Conservation (phyloP, 2,113 vertebrate genomes). For the Cinclus mexicanus region DNA sequence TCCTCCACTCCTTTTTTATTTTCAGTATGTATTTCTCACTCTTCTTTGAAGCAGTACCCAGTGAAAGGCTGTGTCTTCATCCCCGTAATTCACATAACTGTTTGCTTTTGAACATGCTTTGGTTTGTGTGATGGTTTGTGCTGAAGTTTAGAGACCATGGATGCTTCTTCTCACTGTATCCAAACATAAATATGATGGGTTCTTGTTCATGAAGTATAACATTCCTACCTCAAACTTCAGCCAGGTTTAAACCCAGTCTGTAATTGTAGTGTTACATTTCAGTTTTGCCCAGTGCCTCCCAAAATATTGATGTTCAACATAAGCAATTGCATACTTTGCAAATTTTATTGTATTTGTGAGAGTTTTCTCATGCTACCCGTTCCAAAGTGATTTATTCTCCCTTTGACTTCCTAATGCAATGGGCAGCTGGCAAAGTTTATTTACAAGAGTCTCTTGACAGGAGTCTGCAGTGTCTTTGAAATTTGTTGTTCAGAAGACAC, state of each 20-base stretch:
- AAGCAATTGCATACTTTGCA: neutral
- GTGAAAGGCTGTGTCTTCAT: neutral
- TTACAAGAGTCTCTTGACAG: neutral
- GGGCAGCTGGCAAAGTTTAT: neutral
- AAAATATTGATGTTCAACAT: neutral
- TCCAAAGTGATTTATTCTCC: neutral
- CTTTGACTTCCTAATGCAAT: neutral
- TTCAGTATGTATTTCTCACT: neutral
- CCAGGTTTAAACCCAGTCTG: neutral
- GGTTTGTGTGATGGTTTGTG: neutral
- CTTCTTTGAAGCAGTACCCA: neutral
- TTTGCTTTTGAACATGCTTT: neutral
- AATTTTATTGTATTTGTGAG: neutral
- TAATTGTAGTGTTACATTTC: neutral
- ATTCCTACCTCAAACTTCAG: neutral
- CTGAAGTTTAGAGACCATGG: neutral
- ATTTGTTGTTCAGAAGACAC: neutral
- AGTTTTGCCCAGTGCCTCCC: neutral
- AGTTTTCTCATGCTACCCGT: neutral
- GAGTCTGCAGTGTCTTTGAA: neutral
- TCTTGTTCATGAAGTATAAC: neutral
- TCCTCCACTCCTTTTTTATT: neutral
- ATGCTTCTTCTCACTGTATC: neutral
- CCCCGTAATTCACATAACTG: neutral
- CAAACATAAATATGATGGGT: neutral